phyloP scores from a whole-genome alignment of 2,888 invertebrate species.

The Alsophila aescularia region DNA sequence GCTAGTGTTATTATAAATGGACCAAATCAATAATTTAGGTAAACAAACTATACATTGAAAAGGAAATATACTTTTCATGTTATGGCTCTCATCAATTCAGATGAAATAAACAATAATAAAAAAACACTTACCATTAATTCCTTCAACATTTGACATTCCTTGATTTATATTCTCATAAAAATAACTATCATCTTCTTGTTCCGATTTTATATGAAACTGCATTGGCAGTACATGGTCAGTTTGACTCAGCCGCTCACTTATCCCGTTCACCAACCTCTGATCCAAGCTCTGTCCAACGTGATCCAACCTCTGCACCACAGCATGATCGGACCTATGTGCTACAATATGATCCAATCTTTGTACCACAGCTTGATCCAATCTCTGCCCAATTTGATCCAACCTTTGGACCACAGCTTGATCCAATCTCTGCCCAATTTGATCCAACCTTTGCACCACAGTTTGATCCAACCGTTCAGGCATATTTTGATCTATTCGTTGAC shows the following conservation, averaged over 20 bases:
- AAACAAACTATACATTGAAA: too few species aligned
- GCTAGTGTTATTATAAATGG: too few species aligned
- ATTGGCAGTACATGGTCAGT: slow-evolving; percentile 55
- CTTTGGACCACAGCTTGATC: slow-evolving; percentile 24
- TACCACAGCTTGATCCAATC: slow-evolving; percentile 26
- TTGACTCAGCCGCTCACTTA: slow-evolving; percentile 54
- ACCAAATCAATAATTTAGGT: too few species aligned
- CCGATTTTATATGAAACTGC: slow-evolving; percentile 74
- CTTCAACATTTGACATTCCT: slow-evolving; percentile 48
- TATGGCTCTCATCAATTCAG: not conserved
- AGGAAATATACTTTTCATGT: too few species aligned
- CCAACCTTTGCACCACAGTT: slow-evolving; percentile 7
- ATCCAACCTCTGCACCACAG: slow-evolving; percentile 48
- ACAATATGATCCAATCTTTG: slow-evolving; percentile 7
- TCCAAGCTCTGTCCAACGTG: slow-evolving; percentile 41
- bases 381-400: slow-evolving; percentile 24
- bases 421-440: slow-evolving; percentile 24
- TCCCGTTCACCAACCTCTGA: slow-evolving; percentile 36
- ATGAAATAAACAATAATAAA: not conserved
- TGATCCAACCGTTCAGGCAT: slow-evolving; percentile 24
- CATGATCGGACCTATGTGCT: slow-evolving; percentile 39
- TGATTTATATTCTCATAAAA: slow-evolving; percentile 71
- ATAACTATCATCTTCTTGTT: slow-evolving; percentile 74
- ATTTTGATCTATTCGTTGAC: slow-evolving; percentile 47
- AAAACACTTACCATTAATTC: slow-evolving; percentile 62